A percentile compares a stretch with the other conserved stretches of the same genome.
These are phyloP conservation scores for Marmota monax DNA, from an alignment of 2,113 vertebrate genomes.

Conservation along the genomic window DNA sequence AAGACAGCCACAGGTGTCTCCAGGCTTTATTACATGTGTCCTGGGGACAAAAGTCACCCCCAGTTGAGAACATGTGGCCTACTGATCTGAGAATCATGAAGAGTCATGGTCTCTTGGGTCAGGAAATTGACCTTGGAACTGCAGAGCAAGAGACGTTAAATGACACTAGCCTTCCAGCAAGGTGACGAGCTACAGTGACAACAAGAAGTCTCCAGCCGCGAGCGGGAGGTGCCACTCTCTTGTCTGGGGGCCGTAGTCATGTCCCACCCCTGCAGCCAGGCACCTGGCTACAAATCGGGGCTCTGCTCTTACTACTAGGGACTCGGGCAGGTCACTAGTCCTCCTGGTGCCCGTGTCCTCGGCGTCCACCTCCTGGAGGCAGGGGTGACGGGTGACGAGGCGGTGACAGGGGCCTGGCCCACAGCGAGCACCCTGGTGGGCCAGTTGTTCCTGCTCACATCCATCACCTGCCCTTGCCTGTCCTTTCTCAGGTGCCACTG, in stretches of 20 bases:
- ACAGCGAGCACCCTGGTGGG: too few relatives aligned
- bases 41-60: not conserved
- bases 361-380: not conserved
- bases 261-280: not conserved
- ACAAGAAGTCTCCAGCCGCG: not conserved
- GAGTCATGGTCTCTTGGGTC: not conserved
- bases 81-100: not conserved
- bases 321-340: not conserved
- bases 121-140: not conserved
- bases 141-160: not conserved
- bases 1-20: not conserved
- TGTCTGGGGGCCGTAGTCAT: not conserved
- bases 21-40: not conserved
- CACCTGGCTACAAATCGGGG: not conserved
- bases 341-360: fast-evolving
- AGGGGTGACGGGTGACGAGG: not conserved
- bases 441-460: too few relatives aligned
- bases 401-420: too few relatives aligned
- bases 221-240: not conserved
- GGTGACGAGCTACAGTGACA: not conserved
- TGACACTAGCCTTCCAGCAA: not conserved
- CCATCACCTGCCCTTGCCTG: slow-evolving; percentile 56
- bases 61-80: not conserved
- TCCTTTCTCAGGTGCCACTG: slow-evolving; percentile 7
- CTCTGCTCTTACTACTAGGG: not conserved